phyloP scores from a whole-genome alignment of 1,140 invertebrate genomes.

The Dryas iulia region DNA sequence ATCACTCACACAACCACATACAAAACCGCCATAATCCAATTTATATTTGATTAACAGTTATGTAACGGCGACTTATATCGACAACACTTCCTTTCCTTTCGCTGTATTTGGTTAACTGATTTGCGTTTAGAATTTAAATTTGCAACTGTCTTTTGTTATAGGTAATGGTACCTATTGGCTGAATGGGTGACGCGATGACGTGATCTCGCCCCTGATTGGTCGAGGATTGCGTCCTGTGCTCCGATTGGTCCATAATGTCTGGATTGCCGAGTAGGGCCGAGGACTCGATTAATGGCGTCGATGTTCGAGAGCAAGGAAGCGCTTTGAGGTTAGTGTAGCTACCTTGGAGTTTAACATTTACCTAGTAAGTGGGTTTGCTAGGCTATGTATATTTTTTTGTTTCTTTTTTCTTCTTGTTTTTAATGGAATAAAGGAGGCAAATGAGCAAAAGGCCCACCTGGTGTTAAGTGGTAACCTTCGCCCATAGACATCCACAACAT shows the following conservation, averaged over 20 bases:
- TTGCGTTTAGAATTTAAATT: slow-evolving; percentile 52
- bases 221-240: slow-evolving; percentile 34
- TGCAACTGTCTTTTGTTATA: slow-evolving; percentile 35
- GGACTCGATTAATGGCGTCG: slow-evolving; percentile 69
- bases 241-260: slow-evolving; percentile 70
- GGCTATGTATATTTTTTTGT: too few species aligned
- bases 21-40: slow-evolving; percentile 23
- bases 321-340: slow-evolving; percentile 68
- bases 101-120: slow-evolving; percentile 42
- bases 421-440: too few species aligned
- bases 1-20: neutral
- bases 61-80: slow-evolving; percentile 42
- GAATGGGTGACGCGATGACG: slow-evolving; percentile 43
- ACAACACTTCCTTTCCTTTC: slow-evolving; percentile 41
- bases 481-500: too few species aligned
- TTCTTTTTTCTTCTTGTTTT: too few species aligned
- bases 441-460: too few species aligned
- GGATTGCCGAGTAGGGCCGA: slow-evolving; percentile 65
- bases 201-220: slow-evolving; percentile 46
- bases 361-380: too few species aligned
- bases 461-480: too few species aligned
- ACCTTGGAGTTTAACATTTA: slow-evolving; percentile 23
- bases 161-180: slow-evolving; percentile 52
- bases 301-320: slow-evolving; percentile 71
- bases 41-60: slow-evolving; percentile 44